Percentiles rank a stretch among this genome's conserved stretches.
phyloP scores from a whole-genome alignment of 2,797 vertebrate genomes.

The Pipistrellus pipistrellus region DNA sequence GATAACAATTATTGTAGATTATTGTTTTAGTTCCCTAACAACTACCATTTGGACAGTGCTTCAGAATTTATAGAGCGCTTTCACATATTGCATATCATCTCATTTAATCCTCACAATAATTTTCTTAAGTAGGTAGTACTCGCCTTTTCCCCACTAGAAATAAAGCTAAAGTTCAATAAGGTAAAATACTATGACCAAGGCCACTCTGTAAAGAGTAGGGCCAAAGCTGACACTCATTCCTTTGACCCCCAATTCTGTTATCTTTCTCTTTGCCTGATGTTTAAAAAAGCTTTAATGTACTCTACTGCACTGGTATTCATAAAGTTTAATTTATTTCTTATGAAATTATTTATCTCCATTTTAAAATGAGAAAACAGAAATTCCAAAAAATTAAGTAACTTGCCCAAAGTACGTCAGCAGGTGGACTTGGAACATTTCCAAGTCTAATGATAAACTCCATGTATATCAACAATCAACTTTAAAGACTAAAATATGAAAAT shows the following conservation, averaged over 20 bases:
- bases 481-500: conserved; percentile 35
- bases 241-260: conserved; percentile 32
- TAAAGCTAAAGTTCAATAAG: conserved; percentile 5
- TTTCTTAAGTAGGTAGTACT: conserved; percentile 3
- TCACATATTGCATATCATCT: neutral
- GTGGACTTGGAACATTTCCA: neutral
- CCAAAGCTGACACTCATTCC: neutral
- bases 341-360: conserved; percentile 19
- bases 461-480: neutral
- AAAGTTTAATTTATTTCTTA: conserved; percentile 28
- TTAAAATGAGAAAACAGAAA: neutral
- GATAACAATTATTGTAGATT: neutral
- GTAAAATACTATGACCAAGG: conserved; percentile 35
- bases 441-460: conserved; percentile 13
- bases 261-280: neutral
- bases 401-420: neutral
- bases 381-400: conserved; percentile 12
- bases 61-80: conserved; percentile 40
- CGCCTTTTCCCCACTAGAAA: neutral
- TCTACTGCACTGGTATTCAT: neutral
- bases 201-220: neutral
- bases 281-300: neutral
- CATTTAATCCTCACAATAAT: conserved; percentile 19
- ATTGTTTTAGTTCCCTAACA: conserved; percentile 18
- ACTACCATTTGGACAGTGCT: neutral